A percentile compares a stretch with the other conserved stretches of the same genome.
These are phyloP conservation scores for Alfaro cultratus DNA, from an alignment of 2,797 vertebrate species.

Conservation along the genomic window DNA sequence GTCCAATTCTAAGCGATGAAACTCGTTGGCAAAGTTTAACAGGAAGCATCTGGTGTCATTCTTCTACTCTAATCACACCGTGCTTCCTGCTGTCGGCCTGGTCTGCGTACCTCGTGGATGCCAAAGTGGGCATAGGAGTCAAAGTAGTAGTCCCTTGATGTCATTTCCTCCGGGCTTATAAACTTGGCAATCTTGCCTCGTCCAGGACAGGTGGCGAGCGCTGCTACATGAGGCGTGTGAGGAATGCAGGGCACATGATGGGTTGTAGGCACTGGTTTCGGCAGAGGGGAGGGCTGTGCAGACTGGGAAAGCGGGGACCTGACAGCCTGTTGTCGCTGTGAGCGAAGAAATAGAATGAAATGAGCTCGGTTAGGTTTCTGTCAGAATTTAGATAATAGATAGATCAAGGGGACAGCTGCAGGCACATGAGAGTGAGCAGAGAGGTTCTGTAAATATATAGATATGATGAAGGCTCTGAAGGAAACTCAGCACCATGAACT, in stretches of 20 bases:
- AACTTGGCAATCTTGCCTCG: conserved; percentile 92
- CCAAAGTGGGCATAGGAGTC: conserved; percentile 99
- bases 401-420: not conserved
- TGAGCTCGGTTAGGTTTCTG: not conserved
- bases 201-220: conserved; percentile 88
- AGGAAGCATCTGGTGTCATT: conserved; percentile 29
- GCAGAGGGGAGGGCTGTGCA: conserved; percentile 83
- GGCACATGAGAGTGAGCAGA: not conserved
- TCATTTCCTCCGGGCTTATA: conserved; percentile 97
- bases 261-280: conserved; percentile 87
- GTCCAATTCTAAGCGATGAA: conserved; percentile 20
- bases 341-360: conserved; percentile 5
- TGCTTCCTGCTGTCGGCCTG: conserved; percentile 6
- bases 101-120: conserved; percentile 92
- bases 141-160: conserved; percentile 97
- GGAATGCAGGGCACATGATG: conserved; percentile 82
- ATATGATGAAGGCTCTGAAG: not conserved
- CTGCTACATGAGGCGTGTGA: conserved; percentile 79
- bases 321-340: conserved; percentile 71
- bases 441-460: not conserved
- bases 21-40: conserved; percentile 13
- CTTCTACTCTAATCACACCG: conserved; percentile 11
- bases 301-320: conserved; percentile 84
- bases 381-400: not conserved
- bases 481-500: not conserved